phyloP scores from a whole-genome alignment of 2,797 vertebrate genomes.

The Cynopterus sphinx region DNA sequence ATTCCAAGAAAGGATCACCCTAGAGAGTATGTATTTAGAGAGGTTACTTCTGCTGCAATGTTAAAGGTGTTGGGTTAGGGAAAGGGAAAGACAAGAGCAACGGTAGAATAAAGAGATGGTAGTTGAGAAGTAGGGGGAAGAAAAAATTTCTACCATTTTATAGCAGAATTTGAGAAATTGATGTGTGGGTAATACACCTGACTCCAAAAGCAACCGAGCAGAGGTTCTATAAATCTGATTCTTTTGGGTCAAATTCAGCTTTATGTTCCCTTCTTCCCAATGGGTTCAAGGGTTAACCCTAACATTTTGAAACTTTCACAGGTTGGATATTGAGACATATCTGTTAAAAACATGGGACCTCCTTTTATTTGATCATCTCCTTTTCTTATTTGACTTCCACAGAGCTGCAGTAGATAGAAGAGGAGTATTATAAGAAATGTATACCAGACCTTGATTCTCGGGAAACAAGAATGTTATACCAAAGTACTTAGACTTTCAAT shows the following conservation, averaged over 20 bases:
- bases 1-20: neutral
- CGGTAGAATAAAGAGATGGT: neutral
- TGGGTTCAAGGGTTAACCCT: neutral
- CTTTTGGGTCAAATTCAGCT: neutral
- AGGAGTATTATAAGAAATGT: neutral
- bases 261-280: neutral
- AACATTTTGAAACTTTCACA: neutral
- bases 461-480: neutral
- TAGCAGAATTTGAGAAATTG: neutral
- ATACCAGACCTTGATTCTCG: neutral
- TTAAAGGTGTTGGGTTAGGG: neutral
- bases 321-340: neutral
- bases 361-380: neutral
- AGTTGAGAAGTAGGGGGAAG: neutral
- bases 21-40: too few relatives aligned
- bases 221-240: neutral
- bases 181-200: neutral
- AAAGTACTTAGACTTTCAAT: neutral
- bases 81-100: neutral
- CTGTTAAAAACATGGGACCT: neutral
- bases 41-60: neutral
- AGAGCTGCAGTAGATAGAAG: neutral
- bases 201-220: neutral
- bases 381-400: neutral
- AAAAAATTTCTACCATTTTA: neutral